phyloP scores from a whole-genome alignment of 2,888 invertebrate species.

The Ophion obscuratus region DNA sequence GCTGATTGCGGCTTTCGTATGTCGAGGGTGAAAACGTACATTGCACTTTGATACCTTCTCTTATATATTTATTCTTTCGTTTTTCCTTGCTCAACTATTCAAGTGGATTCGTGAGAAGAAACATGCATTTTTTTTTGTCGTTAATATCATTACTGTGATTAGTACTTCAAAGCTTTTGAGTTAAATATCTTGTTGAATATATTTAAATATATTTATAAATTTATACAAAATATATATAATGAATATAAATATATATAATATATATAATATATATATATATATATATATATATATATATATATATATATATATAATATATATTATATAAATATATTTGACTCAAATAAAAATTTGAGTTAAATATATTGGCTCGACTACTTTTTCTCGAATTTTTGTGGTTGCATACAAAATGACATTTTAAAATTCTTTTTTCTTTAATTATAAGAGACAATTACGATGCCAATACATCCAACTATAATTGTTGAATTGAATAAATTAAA shows the following conservation, averaged over 20 bases:
- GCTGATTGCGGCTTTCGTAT: constrained; percentile 26
- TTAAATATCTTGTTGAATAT: constrained; percentile 53
- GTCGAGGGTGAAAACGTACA: constrained; percentile 54
- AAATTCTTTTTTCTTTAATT: neutral
- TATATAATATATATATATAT: too few species aligned
- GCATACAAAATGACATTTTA: neutral
- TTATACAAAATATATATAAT: too few species aligned
- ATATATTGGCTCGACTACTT: neutral
- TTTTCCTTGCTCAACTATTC: constrained; percentile 6
- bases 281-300: too few species aligned
- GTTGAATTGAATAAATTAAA: neutral
- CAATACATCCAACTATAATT: neutral
- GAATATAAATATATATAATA: too few species aligned
- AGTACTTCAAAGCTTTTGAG: constrained; percentile 13
- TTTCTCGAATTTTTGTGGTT: neutral
- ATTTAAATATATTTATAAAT: too few species aligned
- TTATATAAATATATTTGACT: too few species aligned
- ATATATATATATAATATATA: too few species aligned
- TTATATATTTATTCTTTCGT: neutral
- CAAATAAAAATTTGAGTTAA: too few species aligned
- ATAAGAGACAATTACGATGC: neutral
- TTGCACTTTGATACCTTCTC: constrained; percentile 32
- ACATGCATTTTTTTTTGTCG: constrained; percentile 44
- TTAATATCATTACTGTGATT: constrained; percentile 50
- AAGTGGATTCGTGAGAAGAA: constrained; percentile 31